Evolutionary conservation across 2,113 vertebrate genomes (phyloP), one percentile per base, ranked within the genome.

Genomic region (Hepsetus odoe): DNA sequence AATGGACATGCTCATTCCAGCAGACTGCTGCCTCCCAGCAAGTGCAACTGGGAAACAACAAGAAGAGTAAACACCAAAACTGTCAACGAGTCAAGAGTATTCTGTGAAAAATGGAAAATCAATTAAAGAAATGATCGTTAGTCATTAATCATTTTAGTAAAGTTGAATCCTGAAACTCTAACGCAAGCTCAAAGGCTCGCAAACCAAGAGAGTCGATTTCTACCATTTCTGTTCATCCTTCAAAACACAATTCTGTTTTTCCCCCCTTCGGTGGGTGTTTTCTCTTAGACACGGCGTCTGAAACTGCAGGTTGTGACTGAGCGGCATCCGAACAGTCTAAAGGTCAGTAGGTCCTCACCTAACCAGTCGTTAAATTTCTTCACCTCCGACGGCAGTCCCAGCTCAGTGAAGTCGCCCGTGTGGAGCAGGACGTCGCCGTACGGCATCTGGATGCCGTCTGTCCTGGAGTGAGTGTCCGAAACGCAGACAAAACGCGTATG

Each of bases 301-400:
- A 7, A 18, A 18, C 46, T 18, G 46, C 46, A 49, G 46, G 46
- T 49, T 49, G 46, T 20, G 46, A 49, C 46, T 49, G 14, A n/a
- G 22, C 3, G 9, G 1, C 51, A 53, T 24, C 5, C 40, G 49
- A 16, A 33, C 33, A 40, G 38, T 35, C 30, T 90, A 90, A 91
- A 91, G 89, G 89, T 91, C 93, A 64, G 46, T 42, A 73, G 9
- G 53, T 66, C 74, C 83, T 96, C 94, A 96, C 95, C 95, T 94
- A 96, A 95, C 95, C 95, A 96, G 93, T 96, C 95, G 94, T 96
- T 96, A 94, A 96, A 96, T 94, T 96, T 96, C 94, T 96, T 96
- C 89, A 96, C 95, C 94, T 96, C 95, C 55, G 95, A 96, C 89
- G 95, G 95, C 89, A 96, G 94, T 83, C 95, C 95, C 90, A 96